phyloP scores from a whole-genome alignment of 1,140 invertebrate species.

The Lepidurus apus region DNA sequence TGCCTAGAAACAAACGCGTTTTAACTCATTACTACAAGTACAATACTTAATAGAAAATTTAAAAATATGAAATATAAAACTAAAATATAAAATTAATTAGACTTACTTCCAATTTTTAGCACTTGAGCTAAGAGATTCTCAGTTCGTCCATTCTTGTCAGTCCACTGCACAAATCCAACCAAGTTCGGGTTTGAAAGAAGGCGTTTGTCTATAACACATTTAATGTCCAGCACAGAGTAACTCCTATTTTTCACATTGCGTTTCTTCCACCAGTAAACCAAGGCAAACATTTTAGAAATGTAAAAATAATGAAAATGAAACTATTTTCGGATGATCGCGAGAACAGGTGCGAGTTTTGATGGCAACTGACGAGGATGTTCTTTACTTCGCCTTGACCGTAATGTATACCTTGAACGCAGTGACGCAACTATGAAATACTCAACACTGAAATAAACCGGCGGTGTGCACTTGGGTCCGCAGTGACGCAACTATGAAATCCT shows the following conservation, averaged over 20 bases:
- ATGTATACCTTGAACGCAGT: neutral
- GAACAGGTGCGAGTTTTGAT: neutral
- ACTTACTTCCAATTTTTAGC: constrained; percentile 1
- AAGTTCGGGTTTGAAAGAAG: too few relatives aligned
- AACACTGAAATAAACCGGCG: too few relatives aligned
- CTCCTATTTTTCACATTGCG: neutral
- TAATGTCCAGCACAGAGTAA: neutral
- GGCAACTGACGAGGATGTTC: neutral
- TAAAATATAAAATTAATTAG: neutral
- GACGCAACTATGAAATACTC: too few relatives aligned
- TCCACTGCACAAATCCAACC: too few relatives aligned
- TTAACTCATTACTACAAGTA: neutral
- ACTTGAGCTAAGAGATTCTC: neutral
- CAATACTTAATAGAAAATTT: neutral
- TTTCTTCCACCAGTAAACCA: neutral
- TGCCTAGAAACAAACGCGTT: neutral
- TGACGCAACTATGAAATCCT: too few relatives aligned
- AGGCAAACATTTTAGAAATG: neutral
- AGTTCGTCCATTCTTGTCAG: neutral
- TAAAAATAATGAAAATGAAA: neutral
- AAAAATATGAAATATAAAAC: too few relatives aligned
- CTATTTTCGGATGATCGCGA: neutral
- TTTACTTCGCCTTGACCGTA: neutral
- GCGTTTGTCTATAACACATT: neutral
- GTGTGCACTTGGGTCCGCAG: too few relatives aligned